Conservation (phyloP, 2,888 invertebrate species). For the Thymelicus lineola region DNA sequence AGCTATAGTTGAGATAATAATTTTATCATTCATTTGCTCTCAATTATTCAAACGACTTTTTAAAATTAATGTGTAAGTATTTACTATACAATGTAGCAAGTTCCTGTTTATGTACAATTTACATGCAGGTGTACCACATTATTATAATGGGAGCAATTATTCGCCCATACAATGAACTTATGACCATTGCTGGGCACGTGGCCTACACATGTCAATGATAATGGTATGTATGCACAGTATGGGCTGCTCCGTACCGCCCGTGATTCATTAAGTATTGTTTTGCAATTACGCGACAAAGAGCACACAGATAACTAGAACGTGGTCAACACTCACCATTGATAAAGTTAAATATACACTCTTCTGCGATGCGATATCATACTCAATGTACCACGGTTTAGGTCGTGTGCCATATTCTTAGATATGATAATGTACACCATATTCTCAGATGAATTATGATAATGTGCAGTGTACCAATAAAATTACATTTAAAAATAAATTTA, state of each 20-base stretch:
- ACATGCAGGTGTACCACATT: slow-evolving; percentile 14
- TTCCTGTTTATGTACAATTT: slow-evolving; percentile 25
- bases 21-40: no score
- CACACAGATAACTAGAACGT: slow-evolving; percentile 42
- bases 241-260: slow-evolving; percentile 11
- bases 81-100: slow-evolving; percentile 12
- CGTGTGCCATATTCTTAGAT: slow-evolving; percentile 28
- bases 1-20: no score
- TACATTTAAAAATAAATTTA: no score
- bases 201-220: slow-evolving; percentile 37
- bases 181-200: slow-evolving; percentile 34
- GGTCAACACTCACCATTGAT: slow-evolving; percentile 42
- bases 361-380: slow-evolving; percentile 17
- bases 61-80: no score
- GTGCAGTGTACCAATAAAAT: background rate
- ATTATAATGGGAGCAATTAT: slow-evolving; percentile 29
- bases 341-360: slow-evolving; percentile 34
- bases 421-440: slow-evolving; percentile 8
- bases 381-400: slow-evolving; percentile 29
- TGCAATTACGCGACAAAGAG: slow-evolving; percentile 43
- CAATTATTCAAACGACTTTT: background rate
- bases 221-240: slow-evolving; percentile 30
- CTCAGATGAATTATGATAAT: background rate
- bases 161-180: slow-evolving; percentile 17
- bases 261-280: slow-evolving; percentile 42